Conservation (phyloP, 2,888 invertebrate species). For the Boloria euphrosyne region DNA sequence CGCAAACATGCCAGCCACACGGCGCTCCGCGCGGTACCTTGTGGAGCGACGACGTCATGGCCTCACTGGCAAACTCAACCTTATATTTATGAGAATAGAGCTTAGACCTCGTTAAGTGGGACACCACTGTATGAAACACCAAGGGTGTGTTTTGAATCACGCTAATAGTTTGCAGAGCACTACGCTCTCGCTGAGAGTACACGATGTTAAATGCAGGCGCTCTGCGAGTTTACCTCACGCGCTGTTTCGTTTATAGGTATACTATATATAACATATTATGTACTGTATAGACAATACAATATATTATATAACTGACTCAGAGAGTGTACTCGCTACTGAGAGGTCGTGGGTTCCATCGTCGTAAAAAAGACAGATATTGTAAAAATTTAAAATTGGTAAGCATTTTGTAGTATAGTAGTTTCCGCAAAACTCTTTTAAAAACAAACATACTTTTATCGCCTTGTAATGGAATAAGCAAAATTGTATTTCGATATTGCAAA, state of each 20-base stretch:
- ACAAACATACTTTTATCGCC: too few relatives aligned
- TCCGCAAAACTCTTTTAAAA: too few relatives aligned
- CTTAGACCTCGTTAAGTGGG: background rate
- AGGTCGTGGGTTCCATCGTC: background rate
- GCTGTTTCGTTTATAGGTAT: background rate
- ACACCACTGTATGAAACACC: background rate
- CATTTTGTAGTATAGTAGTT: too few relatives aligned
- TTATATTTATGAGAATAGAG: background rate
- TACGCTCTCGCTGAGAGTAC: slow-evolving; percentile 3
- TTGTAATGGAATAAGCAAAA: too few relatives aligned
- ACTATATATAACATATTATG: too few relatives aligned
- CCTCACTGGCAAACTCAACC: background rate
- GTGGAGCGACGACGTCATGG: too few relatives aligned
- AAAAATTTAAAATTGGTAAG: background rate
- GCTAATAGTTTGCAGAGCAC: slow-evolving; percentile 21
- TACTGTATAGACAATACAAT: background rate
- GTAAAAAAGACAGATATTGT: too few relatives aligned
- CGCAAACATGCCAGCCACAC: slow-evolving; percentile 27
- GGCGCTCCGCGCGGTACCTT: background rate
- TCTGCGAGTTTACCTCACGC: background rate
- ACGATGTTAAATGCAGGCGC: slow-evolving; percentile 5
- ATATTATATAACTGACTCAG: background rate
- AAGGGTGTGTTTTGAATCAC: slow-evolving; percentile 19
- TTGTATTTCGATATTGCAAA: too few relatives aligned
- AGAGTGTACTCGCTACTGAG: background rate